These are phyloP conservation scores for Centropus bengalensis DNA, from an alignment of 2,113 vertebrate genomes.

Conservation along the genomic window DNA sequence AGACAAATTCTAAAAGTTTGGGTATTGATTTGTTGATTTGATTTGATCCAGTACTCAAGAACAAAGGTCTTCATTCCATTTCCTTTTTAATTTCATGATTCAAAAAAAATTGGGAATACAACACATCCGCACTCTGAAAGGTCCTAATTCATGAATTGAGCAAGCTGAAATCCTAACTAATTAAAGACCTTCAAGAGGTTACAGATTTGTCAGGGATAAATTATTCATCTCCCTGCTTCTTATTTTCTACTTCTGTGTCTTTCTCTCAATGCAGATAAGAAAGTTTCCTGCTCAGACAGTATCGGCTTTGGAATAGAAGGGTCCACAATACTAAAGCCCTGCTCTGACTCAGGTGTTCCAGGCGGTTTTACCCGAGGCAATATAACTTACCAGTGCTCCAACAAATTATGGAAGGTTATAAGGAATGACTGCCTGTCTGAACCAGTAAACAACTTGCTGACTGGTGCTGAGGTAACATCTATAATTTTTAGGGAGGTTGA, in stretches of 20 bases:
- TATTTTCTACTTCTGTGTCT: neutral
- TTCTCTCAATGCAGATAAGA: conserved; percentile 26
- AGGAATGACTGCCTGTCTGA: conserved; percentile 60
- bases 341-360: neutral
- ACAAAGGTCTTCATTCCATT: neutral
- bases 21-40: neutral
- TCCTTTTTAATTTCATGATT: neutral
- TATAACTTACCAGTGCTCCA: conserved; percentile 53
- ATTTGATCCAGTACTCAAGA: neutral
- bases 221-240: neutral
- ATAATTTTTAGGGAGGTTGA: neutral
- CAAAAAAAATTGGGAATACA: neutral
- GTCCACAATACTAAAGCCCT: conserved; percentile 44
- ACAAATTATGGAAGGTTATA: neutral
- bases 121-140: neutral
- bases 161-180: neutral
- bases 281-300: conserved; percentile 34
- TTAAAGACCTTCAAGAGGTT: neutral
- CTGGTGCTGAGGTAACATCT: conserved; percentile 60
- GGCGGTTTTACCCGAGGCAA: neutral
- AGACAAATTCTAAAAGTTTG: neutral
- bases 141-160: neutral
- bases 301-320: conserved; percentile 51
- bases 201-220: neutral
- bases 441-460: conserved; percentile 51